Evolutionary conservation across 2,113 vertebrate species (phyloP).

Genomic region (Serinus canaria): DNA sequence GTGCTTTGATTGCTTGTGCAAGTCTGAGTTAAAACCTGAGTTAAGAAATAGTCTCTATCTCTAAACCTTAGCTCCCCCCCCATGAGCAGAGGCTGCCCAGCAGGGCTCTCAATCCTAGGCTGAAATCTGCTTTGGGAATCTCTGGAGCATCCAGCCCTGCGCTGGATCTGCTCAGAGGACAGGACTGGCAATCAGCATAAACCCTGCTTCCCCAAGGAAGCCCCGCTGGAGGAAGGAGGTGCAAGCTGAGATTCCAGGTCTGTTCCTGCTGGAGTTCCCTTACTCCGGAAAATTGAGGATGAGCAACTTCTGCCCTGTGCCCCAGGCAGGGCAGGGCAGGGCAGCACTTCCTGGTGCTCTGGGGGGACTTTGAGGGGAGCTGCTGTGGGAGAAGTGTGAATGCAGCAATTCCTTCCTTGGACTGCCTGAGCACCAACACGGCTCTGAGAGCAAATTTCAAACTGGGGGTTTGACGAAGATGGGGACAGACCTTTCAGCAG

Average conservation of each 20-base stretch:
- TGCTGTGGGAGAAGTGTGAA: not conserved
- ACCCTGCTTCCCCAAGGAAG: not conserved
- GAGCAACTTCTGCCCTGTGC: not conserved
- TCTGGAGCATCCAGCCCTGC: not conserved
- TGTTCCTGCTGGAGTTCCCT: not conserved
- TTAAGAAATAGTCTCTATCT: not conserved
- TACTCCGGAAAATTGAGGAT: not conserved
- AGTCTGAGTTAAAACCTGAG: not conserved
- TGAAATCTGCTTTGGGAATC: not conserved
- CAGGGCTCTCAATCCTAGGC: not conserved
- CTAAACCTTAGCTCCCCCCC: not conserved
- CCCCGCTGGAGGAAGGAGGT: fast-evolving
- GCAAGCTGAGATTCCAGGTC: not conserved
- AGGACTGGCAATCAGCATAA: not conserved
- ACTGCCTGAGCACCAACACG: not conserved
- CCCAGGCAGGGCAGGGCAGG: not conserved
- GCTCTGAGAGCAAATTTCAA: not conserved
- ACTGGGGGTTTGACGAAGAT: not conserved
- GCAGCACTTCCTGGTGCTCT: not conserved
- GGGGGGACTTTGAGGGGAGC: not conserved
- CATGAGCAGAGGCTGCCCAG: not conserved
- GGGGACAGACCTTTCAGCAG: not conserved
- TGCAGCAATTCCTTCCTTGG: not conserved
- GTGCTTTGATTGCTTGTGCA: not conserved
- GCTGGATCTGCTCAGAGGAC: not conserved